phyloP scores from a whole-genome alignment of 1,140 invertebrate species.

The Eciton burchellii region DNA sequence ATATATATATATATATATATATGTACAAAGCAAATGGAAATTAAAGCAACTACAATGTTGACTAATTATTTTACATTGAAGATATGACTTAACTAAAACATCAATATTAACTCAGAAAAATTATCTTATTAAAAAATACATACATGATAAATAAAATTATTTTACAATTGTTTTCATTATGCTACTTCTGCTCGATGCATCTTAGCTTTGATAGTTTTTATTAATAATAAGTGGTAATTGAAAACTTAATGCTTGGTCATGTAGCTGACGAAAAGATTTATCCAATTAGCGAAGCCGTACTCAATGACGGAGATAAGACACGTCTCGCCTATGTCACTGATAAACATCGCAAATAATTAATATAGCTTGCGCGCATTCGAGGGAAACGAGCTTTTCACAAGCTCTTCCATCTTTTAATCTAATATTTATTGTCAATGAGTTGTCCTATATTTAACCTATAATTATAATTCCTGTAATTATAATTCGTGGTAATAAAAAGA shows the following conservation, averaged over 20 bases:
- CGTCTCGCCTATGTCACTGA: constrained; percentile 73
- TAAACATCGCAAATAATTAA: constrained; percentile 81
- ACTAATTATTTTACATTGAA: too few species aligned
- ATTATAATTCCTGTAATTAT: too few species aligned
- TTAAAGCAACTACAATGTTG: too few species aligned
- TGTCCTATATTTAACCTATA: not conserved
- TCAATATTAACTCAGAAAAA: not conserved
- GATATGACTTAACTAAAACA: not conserved
- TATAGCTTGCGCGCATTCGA: constrained; percentile 68
- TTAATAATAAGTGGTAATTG: constrained; percentile 63
- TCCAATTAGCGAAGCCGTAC: constrained; percentile 80
- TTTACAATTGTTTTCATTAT: not conserved
- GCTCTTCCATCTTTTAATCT: not conserved
- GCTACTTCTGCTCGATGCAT: not conserved
- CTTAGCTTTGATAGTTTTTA: constrained; percentile 6
- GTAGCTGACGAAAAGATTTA: constrained; percentile 79
- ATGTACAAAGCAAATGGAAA: too few species aligned
- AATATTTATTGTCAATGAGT: not conserved
- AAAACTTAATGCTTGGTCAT: constrained; percentile 76
- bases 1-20: too few species aligned
- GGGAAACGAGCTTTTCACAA: not conserved
- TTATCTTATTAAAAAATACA: too few species aligned
- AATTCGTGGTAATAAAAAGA: not conserved
- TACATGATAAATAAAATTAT: not conserved
- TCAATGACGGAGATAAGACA: constrained; percentile 80